phyloP scores from a whole-genome alignment of 2,797 vertebrate species.

The Synanceia verrucosa region DNA sequence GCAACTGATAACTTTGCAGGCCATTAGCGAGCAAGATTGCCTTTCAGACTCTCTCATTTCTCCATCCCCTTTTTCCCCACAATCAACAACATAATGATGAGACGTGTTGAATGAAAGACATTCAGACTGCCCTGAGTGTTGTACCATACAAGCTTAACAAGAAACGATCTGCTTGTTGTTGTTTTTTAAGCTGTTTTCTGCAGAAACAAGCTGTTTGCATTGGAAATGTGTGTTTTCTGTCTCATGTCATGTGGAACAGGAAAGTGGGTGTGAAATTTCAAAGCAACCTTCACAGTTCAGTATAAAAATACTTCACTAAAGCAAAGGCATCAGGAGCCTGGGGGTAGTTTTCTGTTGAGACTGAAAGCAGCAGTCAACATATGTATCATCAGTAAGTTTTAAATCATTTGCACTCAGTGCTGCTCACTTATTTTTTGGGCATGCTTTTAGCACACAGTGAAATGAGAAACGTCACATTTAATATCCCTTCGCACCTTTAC shows the following conservation, averaged over 20 bases:
- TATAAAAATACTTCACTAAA: slow-evolving; percentile 29
- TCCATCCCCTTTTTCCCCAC: slow-evolving; percentile 58
- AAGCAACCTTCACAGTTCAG: slow-evolving; percentile 17
- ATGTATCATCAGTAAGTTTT: background rate
- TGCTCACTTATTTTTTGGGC: background rate
- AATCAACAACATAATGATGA: slow-evolving; percentile 78
- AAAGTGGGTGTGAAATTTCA: slow-evolving; percentile 41
- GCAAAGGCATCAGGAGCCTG: slow-evolving; percentile 5
- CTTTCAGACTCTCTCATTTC: slow-evolving; percentile 72
- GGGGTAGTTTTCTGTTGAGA: slow-evolving; percentile 13
- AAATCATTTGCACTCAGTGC: background rate
- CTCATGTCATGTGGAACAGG: slow-evolving; percentile 24
- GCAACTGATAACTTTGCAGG: slow-evolving; percentile 85
- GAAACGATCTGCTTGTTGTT: slow-evolving; percentile 18
- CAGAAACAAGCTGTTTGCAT: slow-evolving; percentile 17
- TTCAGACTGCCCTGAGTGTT: slow-evolving; percentile 47
- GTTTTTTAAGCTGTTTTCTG: slow-evolving; percentile 22
- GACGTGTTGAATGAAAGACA: slow-evolving; percentile 63
- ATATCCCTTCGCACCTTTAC: background rate
- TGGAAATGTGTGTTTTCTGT: slow-evolving; percentile 26
- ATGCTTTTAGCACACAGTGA: slow-evolving; percentile 1
- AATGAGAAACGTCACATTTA: background rate
- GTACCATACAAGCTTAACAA: slow-evolving; percentile 46
- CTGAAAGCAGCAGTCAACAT: slow-evolving; percentile 30
- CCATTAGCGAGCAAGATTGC: slow-evolving; percentile 83